A percentile compares a stretch with the other conserved stretches of the same genome.
phyloP scores from a whole-genome alignment of 2,888 invertebrate species.

The Chironomus tentans region DNA sequence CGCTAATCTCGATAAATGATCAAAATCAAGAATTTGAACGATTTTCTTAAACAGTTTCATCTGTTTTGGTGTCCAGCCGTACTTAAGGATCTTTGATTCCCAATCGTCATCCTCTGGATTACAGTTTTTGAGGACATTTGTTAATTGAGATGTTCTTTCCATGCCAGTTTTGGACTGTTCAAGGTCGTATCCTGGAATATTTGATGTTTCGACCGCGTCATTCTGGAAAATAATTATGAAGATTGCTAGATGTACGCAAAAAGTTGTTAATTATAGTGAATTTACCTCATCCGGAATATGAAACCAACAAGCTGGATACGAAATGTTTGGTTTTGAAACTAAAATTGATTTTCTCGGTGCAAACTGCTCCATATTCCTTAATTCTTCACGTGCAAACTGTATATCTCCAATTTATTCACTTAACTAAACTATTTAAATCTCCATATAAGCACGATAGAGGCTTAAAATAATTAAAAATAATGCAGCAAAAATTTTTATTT shows the following conservation, averaged over 20 bases:
- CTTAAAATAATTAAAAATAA: too few species aligned
- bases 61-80: conserved; percentile 55
- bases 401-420: background rate
- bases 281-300: conserved; percentile 15
- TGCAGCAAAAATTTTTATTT: too few species aligned
- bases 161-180: conserved; percentile 52
- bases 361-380: background rate
- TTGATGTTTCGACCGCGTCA: background rate
- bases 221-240: background rate
- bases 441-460: too few species aligned
- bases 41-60: conserved; percentile 56
- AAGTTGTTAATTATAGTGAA: conserved; percentile 22
- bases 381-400: background rate
- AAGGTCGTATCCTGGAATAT: conserved; percentile 49
- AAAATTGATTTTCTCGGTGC: conserved; percentile 9
- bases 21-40: conserved; percentile 54
- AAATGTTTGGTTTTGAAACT: background rate
- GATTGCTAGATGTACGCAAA: background rate
- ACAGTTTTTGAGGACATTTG: conserved; percentile 50
- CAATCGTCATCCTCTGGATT: conserved; percentile 52
- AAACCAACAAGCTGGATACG: background rate
- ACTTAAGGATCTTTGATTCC: conserved; percentile 54
- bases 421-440: too few species aligned
- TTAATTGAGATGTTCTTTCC: conserved; percentile 61
- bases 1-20: conserved; percentile 55